phyloP scores from a whole-genome alignment of 2,888 invertebrate genomes.

The Seira ritae region DNA sequence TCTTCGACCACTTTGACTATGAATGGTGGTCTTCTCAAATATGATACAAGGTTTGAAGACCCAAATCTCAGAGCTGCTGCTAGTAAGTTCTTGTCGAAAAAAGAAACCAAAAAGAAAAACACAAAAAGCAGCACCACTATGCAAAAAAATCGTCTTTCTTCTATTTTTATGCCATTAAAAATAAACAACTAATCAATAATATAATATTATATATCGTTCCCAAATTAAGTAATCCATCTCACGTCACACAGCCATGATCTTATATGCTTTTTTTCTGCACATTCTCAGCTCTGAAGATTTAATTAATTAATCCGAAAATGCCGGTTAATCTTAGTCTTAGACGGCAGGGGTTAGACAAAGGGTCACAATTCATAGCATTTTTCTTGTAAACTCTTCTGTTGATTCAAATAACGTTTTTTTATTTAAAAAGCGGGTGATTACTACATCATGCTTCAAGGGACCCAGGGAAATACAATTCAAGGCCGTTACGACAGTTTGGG shows the following conservation, averaged over 20 bases:
- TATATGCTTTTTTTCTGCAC: too few species aligned
- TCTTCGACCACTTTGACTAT: conserved; percentile 68
- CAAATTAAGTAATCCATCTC: background rate
- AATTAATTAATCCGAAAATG: too few species aligned
- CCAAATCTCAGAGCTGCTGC: conserved; percentile 57
- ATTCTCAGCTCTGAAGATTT: too few species aligned
- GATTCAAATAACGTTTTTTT: too few species aligned
- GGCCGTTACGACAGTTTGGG: conserved; percentile 67
- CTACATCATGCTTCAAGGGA: conserved; percentile 69
- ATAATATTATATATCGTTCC: too few species aligned
- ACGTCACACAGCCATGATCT: background rate
- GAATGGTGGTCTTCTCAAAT: conserved; percentile 68
- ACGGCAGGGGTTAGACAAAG: too few species aligned
- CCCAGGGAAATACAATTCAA: conserved; percentile 65
- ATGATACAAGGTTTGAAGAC: conserved; percentile 69
- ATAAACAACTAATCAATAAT: too few species aligned
- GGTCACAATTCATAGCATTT: too few species aligned
- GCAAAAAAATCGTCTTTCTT: background rate
- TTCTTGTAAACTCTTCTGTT: too few species aligned
- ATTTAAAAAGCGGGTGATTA: conserved; percentile 64
- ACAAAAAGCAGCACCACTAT: conserved; percentile 43
- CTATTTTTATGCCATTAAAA: too few species aligned
- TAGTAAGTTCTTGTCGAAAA: conserved; percentile 56
- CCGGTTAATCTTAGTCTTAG: too few species aligned
- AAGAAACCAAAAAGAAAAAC: background rate